Evolutionary conservation across 1,140 invertebrate genomes (phyloP).

Genomic region (Chymomyza costata): DNA sequence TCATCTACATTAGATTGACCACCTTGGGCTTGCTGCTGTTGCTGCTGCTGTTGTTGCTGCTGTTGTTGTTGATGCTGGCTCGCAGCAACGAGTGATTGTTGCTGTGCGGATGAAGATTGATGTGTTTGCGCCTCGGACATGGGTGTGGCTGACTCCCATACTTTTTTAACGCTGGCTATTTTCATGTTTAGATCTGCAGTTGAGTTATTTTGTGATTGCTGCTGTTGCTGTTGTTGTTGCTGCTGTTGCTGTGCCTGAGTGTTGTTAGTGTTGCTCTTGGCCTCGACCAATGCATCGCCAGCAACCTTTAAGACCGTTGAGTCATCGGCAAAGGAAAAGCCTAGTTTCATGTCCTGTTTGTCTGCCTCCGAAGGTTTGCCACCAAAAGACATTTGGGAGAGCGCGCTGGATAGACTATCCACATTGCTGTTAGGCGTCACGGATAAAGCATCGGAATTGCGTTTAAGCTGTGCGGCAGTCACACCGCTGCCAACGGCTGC

Average conservation of each 20-base stretch:
- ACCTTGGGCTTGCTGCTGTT: slow-evolving; percentile 35
- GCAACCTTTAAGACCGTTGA: slow-evolving; percentile 43
- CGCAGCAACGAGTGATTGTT: too few species aligned
- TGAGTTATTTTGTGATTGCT: slow-evolving; percentile 78
- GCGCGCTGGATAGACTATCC: slow-evolving; percentile 67
- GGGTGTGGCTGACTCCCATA: slow-evolving; percentile 84
- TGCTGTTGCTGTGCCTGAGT: slow-evolving; percentile 37
- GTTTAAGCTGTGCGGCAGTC: slow-evolving; percentile 36
- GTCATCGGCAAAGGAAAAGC: slow-evolving; percentile 84
- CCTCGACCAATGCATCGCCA: slow-evolving; percentile 38
- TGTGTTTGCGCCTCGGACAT: slow-evolving; percentile 43
- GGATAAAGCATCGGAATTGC: slow-evolving; percentile 9
- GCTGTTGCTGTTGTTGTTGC: slow-evolving; percentile 43
- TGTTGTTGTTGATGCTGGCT: slow-evolving; percentile 77
- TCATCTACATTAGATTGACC: slow-evolving; percentile 55
- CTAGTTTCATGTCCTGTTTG: slow-evolving; percentile 90
- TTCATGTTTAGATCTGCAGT: slow-evolving; percentile 94
- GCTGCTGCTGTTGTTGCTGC: slow-evolving; percentile 28
- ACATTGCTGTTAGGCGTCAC: slow-evolving; percentile 31
- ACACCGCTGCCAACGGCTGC: slow-evolving; percentile 60
- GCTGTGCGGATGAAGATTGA: slow-evolving; percentile 59
- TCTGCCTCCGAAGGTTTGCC: slow-evolving; percentile 77
- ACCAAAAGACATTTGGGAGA: slow-evolving; percentile 77
- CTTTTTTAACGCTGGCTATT: slow-evolving; percentile 95
- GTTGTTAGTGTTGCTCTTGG: slow-evolving; percentile 18